Conservation (phyloP, 2,888 invertebrate genomes). For the Polydrusus cervinus region DNA sequence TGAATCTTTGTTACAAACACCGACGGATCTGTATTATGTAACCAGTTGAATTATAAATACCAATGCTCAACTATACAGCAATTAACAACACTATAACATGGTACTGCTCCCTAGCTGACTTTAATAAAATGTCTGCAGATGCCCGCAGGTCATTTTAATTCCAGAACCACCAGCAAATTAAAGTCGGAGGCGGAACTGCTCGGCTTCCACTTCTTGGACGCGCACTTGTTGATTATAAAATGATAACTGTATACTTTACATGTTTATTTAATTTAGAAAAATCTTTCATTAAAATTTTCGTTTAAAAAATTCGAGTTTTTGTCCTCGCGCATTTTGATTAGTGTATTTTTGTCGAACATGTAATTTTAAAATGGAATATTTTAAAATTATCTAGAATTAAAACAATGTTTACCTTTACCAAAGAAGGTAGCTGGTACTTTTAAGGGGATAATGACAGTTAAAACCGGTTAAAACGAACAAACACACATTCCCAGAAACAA, state of each 20-base stretch:
- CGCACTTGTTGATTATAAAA: conserved; percentile 13
- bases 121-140: background rate
- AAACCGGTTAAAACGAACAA: no score
- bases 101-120: conserved; percentile 4
- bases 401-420: background rate
- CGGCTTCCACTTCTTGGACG: background rate
- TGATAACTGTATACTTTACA: conserved; percentile 10
- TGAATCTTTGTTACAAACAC: no score
- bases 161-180: conserved; percentile 3
- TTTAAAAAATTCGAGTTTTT: background rate
- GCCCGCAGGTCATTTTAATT: conserved; percentile 15
- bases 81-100: background rate
- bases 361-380: background rate
- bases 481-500: no score
- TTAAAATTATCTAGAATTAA: background rate
- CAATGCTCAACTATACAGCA: no score
- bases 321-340: background rate
- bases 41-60: no score
- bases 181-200: background rate
- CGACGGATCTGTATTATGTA: no score
- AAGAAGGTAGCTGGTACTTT: no score
- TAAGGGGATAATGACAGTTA: no score
- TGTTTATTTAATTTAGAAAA: conserved; percentile 12
- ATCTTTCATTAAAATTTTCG: background rate
- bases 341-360: background rate